Evolutionary conservation across 2,113 vertebrate species (phyloP), one percentile per base, ranked within the genome.

Genomic region (Anolis carolinensis): DNA sequence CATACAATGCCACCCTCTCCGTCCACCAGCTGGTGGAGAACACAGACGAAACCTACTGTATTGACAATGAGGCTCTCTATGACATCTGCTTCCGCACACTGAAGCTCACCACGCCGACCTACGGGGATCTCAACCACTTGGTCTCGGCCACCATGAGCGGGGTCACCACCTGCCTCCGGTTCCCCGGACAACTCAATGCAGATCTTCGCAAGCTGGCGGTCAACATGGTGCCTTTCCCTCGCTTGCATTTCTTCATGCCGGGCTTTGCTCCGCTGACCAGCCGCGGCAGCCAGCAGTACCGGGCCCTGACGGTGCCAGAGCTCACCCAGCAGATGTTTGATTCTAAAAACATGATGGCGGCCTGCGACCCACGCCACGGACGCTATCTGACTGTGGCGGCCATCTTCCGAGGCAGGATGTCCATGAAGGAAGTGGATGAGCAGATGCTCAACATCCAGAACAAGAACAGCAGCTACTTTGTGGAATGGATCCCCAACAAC

Each of bases 311-410:
- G 14, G 55, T 59, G 55, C 55, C 91, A 2, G 96, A 97, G 92
- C 95, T 96, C 34, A 97, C 96, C 1, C 96, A 96, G 93, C 97
- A 97, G 95, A 96, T 97, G 96, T 97, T 97, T 34, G 96, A 97
- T 91, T 95, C 96, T 84, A 97, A 97, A 93, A 97, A 97, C 95
- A 97, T 97, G 97, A 97, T 97, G 97, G 97, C 96, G 0, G 96
- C 96, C 87, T 97, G 96, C 5, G 96, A 96, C 94, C 96, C 96
- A 0, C 96, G 96, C 81, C 97, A 97, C 21, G 96, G 96, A 0
- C 96, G 96, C 93, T 97, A 97, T 92, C 95, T 97, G 87, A 97
- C 97, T 0, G 97, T 97, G 94, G 97, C 97, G 0, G 96, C 96
- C 81, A 95, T 96, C 80, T 97, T 97, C 96, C 94, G 96, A 0